A percentile compares a stretch with the other conserved stretches of the same genome.
These are phyloP conservation scores for Synaphobranchus kaupii DNA, from an alignment of 2,797 vertebrate genomes.

Conservation along the genomic window DNA sequence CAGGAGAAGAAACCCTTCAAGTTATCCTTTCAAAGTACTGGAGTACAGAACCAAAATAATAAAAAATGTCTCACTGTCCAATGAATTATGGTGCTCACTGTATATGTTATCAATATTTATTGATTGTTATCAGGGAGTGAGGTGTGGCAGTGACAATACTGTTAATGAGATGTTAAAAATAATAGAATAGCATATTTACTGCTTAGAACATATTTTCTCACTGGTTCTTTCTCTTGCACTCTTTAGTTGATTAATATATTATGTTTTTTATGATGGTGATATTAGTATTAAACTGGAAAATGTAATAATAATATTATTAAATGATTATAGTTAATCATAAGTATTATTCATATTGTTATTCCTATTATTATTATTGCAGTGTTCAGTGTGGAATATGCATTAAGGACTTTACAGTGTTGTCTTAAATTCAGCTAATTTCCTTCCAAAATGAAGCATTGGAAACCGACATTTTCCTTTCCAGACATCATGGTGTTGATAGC, in stretches of 20 bases:
- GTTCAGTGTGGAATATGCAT: neutral
- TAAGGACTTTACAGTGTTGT: neutral
- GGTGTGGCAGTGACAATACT: neutral
- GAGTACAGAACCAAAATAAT: too few relatives aligned
- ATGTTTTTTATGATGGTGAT: too few relatives aligned
- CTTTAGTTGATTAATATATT: neutral
- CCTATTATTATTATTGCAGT: neutral
- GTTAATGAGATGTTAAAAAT: neutral
- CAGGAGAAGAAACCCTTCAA: too few relatives aligned
- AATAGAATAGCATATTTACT: neutral
- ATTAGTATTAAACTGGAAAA: too few relatives aligned
- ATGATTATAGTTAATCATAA: neutral
- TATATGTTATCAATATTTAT: neutral
- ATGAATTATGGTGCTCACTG: too few relatives aligned
- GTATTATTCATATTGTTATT: neutral
- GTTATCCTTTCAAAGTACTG: too few relatives aligned
- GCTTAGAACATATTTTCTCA: neutral
- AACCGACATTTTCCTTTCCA: conserved; percentile 45
- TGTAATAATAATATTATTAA: too few relatives aligned
- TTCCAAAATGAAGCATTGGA: neutral
- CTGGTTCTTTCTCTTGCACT: neutral
- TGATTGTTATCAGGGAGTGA: neutral
- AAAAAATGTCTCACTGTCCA: too few relatives aligned
- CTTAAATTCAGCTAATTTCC: neutral
- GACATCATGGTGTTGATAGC: conserved; percentile 97